These are phyloP conservation scores for Bubo scandiacus DNA, from an alignment of 2,113 vertebrate species.

Conservation along the genomic window DNA sequence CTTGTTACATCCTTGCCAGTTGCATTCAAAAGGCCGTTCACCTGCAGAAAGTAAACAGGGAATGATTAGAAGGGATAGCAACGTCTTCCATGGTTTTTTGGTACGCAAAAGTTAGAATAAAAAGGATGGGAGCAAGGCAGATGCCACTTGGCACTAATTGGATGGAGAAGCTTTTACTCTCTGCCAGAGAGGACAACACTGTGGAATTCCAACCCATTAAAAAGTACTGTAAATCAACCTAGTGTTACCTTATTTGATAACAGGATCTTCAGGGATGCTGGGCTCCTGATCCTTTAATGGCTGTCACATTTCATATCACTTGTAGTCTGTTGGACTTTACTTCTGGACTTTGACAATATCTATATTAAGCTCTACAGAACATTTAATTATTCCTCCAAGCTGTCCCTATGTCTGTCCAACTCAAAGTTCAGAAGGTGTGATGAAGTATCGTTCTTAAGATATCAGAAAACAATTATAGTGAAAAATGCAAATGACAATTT, in stretches of 20 bases:
- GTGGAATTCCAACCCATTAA: background rate
- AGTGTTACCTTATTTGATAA: background rate
- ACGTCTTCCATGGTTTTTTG: background rate
- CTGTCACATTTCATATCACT: background rate
- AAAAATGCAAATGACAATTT: background rate
- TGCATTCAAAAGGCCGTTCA: conserved; percentile 94
- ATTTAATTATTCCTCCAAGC: background rate
- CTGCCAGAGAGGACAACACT: background rate
- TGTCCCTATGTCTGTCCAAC: background rate
- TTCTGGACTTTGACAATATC: background rate
- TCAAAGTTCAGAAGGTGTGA: background rate
- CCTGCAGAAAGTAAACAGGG: conserved; percentile 70
- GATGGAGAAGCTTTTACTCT: background rate
- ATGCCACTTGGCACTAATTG: background rate
- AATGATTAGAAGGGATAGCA: background rate
- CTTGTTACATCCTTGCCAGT: conserved; percentile 94
- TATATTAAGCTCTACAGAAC: background rate
- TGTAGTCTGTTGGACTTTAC: background rate
- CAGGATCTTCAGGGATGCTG: background rate
- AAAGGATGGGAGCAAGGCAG: background rate
- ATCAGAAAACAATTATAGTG: background rate
- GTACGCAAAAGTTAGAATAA: background rate
- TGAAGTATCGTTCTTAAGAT: background rate
- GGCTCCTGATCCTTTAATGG: background rate
- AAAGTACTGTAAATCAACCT: background rate